phyloP scores from a whole-genome alignment of 2,888 invertebrate genomes.

The Macaria liturata region DNA sequence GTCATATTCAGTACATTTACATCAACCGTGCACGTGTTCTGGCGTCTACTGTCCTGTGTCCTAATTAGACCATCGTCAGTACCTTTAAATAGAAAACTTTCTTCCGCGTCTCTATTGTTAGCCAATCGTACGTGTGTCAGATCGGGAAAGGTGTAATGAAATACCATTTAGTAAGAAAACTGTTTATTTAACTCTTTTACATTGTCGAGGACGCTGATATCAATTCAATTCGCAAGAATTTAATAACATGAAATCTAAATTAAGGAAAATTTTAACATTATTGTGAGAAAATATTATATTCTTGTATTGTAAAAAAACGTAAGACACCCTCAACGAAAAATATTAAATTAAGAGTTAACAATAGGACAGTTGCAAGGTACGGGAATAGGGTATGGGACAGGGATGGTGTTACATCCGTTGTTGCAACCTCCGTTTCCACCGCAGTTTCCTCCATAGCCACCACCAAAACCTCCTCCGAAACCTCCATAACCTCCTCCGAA shows the following conservation, averaged over 20 bases:
- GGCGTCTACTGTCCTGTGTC: constrained; percentile 9
- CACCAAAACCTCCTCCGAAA: constrained; percentile 32
- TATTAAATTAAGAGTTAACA: constrained; percentile 23
- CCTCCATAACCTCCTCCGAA: constrained; percentile 35
- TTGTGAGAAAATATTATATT: no score
- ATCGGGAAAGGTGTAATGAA: constrained; percentile 9
- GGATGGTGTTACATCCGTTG: constrained; percentile 42
- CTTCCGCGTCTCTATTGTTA: constrained; percentile 20
- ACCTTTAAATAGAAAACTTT: constrained; percentile 21
- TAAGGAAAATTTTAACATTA: background rate
- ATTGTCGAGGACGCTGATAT: background rate
- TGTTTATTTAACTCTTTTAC: constrained; percentile 1
- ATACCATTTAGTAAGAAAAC: constrained; percentile 3
- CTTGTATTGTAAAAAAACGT: no score
- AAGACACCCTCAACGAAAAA: no score
- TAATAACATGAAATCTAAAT: background rate
- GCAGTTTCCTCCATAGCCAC: constrained; percentile 36
- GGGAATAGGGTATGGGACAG: constrained; percentile 55
- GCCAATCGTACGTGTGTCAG: constrained; percentile 24
- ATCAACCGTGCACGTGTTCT: constrained; percentile 1
- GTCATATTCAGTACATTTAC: constrained; percentile 2
- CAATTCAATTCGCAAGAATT: no score
- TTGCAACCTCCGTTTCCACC: constrained; percentile 37
- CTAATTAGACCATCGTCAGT: constrained; percentile 12
- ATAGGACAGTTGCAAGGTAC: constrained; percentile 46